phyloP scores from a whole-genome alignment of 2,888 invertebrate species.

The Chymomyza amoena region DNA sequence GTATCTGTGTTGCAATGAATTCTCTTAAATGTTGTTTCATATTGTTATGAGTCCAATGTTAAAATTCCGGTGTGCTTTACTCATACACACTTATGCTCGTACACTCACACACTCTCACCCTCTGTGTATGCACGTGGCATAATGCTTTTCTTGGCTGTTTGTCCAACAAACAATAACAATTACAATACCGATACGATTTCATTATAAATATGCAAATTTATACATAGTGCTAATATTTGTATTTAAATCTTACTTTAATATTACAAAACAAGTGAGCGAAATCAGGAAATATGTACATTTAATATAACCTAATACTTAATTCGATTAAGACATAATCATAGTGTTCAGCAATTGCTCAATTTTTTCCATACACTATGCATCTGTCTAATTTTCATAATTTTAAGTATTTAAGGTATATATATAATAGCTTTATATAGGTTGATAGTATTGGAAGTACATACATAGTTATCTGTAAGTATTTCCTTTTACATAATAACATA shows the following conservation, averaged over 20 bases:
- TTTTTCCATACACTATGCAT: too few species aligned
- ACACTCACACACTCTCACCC: not conserved
- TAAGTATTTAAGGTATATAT: too few species aligned
- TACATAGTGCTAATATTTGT: not conserved
- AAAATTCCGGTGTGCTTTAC: too few species aligned
- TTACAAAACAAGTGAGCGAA: not conserved
- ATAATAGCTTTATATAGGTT: too few species aligned
- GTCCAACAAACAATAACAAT: not conserved
- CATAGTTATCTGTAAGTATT: too few species aligned
- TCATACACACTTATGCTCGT: not conserved
- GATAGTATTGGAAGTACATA: too few species aligned
- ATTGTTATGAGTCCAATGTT: not conserved
- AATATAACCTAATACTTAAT: not conserved
- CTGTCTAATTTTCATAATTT: too few species aligned
- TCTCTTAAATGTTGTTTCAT: slow-evolving; percentile 7
- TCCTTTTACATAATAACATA: too few species aligned
- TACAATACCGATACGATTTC: not conserved
- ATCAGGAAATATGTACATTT: too few species aligned
- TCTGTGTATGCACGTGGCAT: not conserved
- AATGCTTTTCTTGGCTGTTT: slow-evolving; percentile 12
- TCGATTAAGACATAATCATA: not conserved
- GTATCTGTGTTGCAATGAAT: slow-evolving; percentile 5
- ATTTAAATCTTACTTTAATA: not conserved
- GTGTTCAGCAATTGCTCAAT: too few species aligned
- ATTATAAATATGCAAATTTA: not conserved